phyloP scores from a whole-genome alignment of 1,140 invertebrate species.

The Drosophila funebris region DNA sequence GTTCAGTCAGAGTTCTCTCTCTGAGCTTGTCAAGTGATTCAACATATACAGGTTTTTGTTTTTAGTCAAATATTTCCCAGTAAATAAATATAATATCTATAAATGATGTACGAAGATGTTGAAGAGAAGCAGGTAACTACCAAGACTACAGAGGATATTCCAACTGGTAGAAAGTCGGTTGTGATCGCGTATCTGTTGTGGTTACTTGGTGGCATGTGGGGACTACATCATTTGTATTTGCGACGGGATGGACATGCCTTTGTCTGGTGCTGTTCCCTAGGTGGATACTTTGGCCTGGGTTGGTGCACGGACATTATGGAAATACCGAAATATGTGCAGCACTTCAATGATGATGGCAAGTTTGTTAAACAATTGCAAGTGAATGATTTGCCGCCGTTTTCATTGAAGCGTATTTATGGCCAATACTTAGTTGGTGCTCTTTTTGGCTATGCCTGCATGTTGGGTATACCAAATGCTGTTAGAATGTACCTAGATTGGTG shows the following conservation, averaged over 20 bases:
- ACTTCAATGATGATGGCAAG: neutral
- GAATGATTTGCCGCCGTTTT: neutral
- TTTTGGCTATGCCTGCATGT: neutral
- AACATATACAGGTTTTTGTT: no score
- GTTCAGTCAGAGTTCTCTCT: no score
- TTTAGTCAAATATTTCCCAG: no score
- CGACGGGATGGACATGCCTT: neutral
- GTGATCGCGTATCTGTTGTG: neutral
- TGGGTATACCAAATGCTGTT: neutral
- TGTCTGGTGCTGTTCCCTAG: neutral
- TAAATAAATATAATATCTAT: no score
- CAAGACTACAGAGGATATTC: neutral
- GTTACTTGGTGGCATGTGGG: neutral
- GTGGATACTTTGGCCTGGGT: neutral
- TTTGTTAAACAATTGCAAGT: neutral
- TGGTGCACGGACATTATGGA: neutral
- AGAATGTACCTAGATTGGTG: neutral
- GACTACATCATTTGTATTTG: constrained; percentile 3
- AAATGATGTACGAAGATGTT: no score
- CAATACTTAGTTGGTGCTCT: neutral
- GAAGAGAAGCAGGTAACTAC: no score
- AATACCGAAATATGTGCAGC: neutral
- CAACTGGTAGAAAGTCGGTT: neutral
- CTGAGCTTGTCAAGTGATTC: no score
- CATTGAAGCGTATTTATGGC: neutral